Evolutionary conservation across 2,113 vertebrate genomes (phyloP).

Genomic region (Origma solitaria): DNA sequence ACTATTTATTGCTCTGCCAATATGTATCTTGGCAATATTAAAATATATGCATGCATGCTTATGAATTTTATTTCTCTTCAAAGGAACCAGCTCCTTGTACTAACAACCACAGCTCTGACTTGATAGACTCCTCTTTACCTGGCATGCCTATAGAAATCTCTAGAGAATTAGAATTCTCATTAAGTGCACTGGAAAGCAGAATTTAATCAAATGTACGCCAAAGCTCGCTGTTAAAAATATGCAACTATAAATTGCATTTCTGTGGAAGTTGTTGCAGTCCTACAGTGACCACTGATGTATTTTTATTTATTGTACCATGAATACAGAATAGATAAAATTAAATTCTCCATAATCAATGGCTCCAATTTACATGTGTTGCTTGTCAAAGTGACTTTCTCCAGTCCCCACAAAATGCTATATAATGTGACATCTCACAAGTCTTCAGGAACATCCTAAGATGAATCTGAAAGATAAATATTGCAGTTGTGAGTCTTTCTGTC

Average conservation of each 20-base stretch:
- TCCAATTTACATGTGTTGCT: conserved; percentile 51
- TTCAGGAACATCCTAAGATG: conserved; percentile 67
- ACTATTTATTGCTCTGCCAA: conserved; percentile 59
- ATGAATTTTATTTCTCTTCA: conserved; percentile 66
- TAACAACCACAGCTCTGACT: conserved; percentile 39
- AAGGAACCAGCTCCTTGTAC: conserved; percentile 32
- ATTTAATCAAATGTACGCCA: conserved; percentile 62
- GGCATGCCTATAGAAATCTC: conserved; percentile 47
- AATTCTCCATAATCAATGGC: conserved; percentile 59
- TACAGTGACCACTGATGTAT: conserved; percentile 36
- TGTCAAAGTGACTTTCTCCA: conserved; percentile 69
- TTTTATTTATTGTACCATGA: conserved; percentile 62
- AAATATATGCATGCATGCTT: conserved; percentile 58
- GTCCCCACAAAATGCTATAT: conserved; percentile 32
- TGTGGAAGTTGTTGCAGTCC: conserved; percentile 40
- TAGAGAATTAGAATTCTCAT: conserved; percentile 67
- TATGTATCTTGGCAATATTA: conserved; percentile 53
- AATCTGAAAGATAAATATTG: conserved; percentile 80
- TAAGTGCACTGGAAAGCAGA: conserved; percentile 60
- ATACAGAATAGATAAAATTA: conserved; percentile 61
- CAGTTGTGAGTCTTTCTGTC: conserved; percentile 78
- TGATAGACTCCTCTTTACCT: conserved; percentile 62
- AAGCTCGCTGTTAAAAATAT: conserved; percentile 49
- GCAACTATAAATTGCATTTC: conserved; percentile 65
- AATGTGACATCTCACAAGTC: conserved; percentile 68